These are phyloP conservation scores for Talpa occidentalis DNA, from an alignment of 2,113 vertebrate species.

Conservation along the genomic window DNA sequence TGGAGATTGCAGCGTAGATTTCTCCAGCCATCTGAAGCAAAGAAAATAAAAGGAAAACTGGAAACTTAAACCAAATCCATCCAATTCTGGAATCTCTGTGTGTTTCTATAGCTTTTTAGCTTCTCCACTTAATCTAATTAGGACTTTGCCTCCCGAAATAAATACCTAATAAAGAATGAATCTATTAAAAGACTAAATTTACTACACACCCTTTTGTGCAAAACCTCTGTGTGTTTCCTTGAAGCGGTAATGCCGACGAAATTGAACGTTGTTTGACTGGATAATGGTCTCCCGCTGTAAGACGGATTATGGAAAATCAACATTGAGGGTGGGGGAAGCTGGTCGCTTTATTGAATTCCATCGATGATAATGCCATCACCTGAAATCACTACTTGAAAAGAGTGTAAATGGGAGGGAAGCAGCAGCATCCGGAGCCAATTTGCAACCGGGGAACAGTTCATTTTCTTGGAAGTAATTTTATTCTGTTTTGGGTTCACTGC, in stretches of 20 bases:
- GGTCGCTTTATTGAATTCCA: slow-evolving; percentile 74
- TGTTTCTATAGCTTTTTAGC: slow-evolving; percentile 75
- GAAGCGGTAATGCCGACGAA: slow-evolving; percentile 79
- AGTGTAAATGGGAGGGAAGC: slow-evolving; percentile 64
- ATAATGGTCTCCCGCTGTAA: slow-evolving; percentile 83
- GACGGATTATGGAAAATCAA: slow-evolving; percentile 84
- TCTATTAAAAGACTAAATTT: slow-evolving; percentile 87
- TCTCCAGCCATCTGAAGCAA: slow-evolving; percentile 79
- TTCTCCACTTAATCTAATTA: slow-evolving; percentile 86
- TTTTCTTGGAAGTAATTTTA: slow-evolving; percentile 71
- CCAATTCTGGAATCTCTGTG: slow-evolving; percentile 76
- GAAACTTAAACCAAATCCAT: slow-evolving; percentile 43
- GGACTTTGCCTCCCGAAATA: slow-evolving; percentile 86
- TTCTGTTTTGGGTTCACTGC: slow-evolving; percentile 62
- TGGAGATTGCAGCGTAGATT: slow-evolving; percentile 79
- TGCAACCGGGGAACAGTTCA: slow-evolving; percentile 62
- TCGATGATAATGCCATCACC: slow-evolving; percentile 65
- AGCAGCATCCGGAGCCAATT: slow-evolving; percentile 46
- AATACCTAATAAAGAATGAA: slow-evolving; percentile 89
- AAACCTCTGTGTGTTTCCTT: slow-evolving; percentile 75
- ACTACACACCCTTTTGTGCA: slow-evolving; percentile 81
- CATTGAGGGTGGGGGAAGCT: slow-evolving; percentile 56
- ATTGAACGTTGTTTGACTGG: slow-evolving; percentile 83
- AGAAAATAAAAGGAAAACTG: slow-evolving; percentile 77
- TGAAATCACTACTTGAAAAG: slow-evolving; percentile 73